phyloP scores from a whole-genome alignment of 2,888 invertebrate genomes.

The Leptura quadrifasciata region DNA sequence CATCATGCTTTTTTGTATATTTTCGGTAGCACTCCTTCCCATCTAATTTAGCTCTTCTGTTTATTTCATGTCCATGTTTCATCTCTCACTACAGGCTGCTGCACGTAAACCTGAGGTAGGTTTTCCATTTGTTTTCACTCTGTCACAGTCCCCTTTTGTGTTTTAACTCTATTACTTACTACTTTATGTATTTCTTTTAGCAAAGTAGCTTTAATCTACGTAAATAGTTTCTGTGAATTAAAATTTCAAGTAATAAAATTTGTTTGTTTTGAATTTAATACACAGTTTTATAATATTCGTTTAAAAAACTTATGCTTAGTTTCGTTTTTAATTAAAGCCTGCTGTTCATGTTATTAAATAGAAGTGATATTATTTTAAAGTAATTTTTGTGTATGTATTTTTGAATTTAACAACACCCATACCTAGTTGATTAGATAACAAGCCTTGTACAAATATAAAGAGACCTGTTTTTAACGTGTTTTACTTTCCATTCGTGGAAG shows the following conservation, averaged over 20 bases:
- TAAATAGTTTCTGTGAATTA: background rate
- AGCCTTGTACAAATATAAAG: no score
- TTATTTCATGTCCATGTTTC: constrained; percentile 78
- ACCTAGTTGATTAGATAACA: no score
- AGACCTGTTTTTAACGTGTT: no score
- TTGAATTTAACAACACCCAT: no score
- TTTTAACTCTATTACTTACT: constrained; percentile 33
- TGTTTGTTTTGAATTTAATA: background rate
- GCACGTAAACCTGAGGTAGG: constrained; percentile 94
- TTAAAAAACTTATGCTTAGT: no score
- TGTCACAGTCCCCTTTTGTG: constrained; percentile 30
- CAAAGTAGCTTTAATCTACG: background rate
- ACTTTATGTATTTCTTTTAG: constrained; percentile 39
- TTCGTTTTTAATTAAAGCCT: no score
- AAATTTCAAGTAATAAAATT: background rate
- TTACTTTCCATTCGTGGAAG: background rate
- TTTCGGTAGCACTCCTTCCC: constrained; percentile 68
- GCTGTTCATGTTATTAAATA: no score
- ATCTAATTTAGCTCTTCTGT: constrained; percentile 76
- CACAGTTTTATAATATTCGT: no score
- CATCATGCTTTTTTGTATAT: constrained; percentile 56
- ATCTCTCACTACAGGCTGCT: constrained; percentile 81
- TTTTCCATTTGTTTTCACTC: constrained; percentile 64
- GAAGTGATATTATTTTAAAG: no score
- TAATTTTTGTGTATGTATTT: no score